Evolutionary conservation across 2,888 invertebrate species (phyloP).

Genomic region (Zonitis immaculata): DNA sequence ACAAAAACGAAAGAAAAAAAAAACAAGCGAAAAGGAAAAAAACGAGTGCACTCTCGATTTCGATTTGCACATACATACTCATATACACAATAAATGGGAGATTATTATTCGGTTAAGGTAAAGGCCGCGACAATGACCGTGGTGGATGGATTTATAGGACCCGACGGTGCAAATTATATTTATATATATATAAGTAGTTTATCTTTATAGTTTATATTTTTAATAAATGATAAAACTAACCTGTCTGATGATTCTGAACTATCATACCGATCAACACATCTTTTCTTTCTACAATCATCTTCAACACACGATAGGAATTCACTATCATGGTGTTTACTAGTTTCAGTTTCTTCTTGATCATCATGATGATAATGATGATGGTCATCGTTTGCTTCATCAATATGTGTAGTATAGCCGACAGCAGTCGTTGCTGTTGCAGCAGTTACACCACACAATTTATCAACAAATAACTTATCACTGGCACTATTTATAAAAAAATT

Average conservation of each 20-base stretch:
- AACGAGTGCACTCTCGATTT: conserved; percentile 45
- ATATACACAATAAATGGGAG: too few relatives aligned
- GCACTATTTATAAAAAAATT: conserved; percentile 42
- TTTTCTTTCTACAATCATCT: conserved; percentile 69
- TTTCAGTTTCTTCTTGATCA: background rate
- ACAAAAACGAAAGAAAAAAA: background rate
- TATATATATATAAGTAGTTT: too few relatives aligned
- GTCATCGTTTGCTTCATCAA: conserved; percentile 3
- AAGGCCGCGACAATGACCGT: conserved; percentile 47
- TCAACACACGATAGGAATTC: conserved; percentile 31
- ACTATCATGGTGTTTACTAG: background rate
- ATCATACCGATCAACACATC: conserved; percentile 88
- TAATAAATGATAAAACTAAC: too few relatives aligned
- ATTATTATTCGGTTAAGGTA: conserved; percentile 44
- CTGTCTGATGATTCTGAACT: conserved; percentile 93
- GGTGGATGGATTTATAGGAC: conserved; percentile 4
- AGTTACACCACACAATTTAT: conserved; percentile 36
- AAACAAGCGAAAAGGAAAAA: conserved; percentile 21
- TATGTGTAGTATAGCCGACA: too few relatives aligned
- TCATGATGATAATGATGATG: too few relatives aligned
- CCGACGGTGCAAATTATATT: too few relatives aligned
- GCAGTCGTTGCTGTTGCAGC: background rate
- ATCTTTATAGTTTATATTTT: too few relatives aligned
- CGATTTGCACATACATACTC: conserved; percentile 30
- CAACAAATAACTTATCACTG: conserved; percentile 44